These are phyloP conservation scores for Himalopsyche tibetana DNA, from an alignment of 2,888 invertebrate species.

Conservation along the genomic window DNA sequence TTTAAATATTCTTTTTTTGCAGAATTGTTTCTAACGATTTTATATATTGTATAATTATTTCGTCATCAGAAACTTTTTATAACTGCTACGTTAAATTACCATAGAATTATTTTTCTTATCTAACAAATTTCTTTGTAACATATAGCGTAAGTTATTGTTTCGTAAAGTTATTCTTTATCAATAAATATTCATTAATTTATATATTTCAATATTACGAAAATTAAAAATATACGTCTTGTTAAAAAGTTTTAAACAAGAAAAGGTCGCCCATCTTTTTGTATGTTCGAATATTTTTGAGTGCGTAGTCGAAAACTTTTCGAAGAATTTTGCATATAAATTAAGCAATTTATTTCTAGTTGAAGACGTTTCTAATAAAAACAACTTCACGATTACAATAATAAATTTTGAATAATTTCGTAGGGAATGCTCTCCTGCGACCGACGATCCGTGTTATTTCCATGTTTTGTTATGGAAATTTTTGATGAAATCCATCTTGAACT, in stretches of 20 bases:
- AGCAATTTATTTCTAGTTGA: conserved; percentile 33
- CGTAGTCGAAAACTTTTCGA: conserved; percentile 2
- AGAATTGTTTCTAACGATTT: too few species aligned
- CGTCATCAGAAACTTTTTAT: too few species aligned
- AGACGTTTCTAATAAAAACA: conserved; percentile 22
- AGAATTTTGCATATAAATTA: conserved; percentile 20
- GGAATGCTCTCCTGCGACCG: conserved; percentile 17
- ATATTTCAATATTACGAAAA: neutral
- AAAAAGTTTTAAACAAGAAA: conserved; percentile 21
- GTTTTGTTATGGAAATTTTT: conserved; percentile 65
- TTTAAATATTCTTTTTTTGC: too few species aligned
- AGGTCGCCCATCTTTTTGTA: neutral
- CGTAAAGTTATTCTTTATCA: neutral
- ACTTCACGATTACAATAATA: conserved; percentile 31
- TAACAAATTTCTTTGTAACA: too few species aligned
- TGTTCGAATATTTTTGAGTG: neutral
- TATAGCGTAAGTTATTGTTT: too few species aligned
- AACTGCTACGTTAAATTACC: too few species aligned
- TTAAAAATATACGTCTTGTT: neutral
- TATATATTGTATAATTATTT: too few species aligned
- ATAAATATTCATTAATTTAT: neutral
- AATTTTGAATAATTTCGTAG: conserved; percentile 7
- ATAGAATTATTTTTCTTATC: too few species aligned
- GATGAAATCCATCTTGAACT: conserved; percentile 63
- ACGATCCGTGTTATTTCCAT: conserved; percentile 62